Evolutionary conservation across 2,888 invertebrate genomes (phyloP).

Genomic region (Ectropis crepuscularia): DNA sequence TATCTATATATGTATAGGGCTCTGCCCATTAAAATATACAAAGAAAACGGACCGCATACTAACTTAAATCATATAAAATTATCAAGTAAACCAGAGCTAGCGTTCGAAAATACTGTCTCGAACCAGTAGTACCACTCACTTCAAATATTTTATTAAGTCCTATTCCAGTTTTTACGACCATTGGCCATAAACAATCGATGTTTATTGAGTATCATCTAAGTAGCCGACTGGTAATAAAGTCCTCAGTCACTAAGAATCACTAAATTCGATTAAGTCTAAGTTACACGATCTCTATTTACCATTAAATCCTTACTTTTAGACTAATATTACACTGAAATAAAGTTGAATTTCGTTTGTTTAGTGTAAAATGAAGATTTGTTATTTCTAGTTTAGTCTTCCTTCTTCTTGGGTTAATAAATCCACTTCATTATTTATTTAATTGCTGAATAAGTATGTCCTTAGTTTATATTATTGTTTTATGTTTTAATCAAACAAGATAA

Average conservation of each 20-base stretch:
- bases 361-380: neutral
- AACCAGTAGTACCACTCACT: slow-evolving; percentile 27
- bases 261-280: slow-evolving; percentile 43
- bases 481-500: slow-evolving; percentile 34
- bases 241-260: slow-evolving; percentile 45
- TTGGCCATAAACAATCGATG: slow-evolving; percentile 52
- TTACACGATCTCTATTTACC: slow-evolving; percentile 1
- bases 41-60: too few species aligned
- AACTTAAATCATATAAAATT: too few species aligned
- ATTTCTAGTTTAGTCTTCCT: slow-evolving; percentile 37
- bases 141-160: slow-evolving; percentile 33
- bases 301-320: neutral
- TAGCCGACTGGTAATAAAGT: slow-evolving; percentile 47
- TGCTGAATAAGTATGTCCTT: slow-evolving; percentile 45
- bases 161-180: slow-evolving; percentile 51
- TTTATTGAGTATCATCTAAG: slow-evolving; percentile 51
- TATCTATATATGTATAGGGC: too few species aligned
- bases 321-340: neutral
- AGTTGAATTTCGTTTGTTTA: slow-evolving; percentile 1
- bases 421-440: slow-evolving; percentile 45
- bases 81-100: neutral
- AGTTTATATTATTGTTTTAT: slow-evolving; percentile 35
- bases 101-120: neutral
- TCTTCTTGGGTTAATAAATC: slow-evolving; percentile 41
- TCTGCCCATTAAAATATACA: too few species aligned